Evolutionary conservation across 2,888 invertebrate species (phyloP), one percentile per base, ranked within the genome.

Genomic region (Eupithecia inturbata): DNA sequence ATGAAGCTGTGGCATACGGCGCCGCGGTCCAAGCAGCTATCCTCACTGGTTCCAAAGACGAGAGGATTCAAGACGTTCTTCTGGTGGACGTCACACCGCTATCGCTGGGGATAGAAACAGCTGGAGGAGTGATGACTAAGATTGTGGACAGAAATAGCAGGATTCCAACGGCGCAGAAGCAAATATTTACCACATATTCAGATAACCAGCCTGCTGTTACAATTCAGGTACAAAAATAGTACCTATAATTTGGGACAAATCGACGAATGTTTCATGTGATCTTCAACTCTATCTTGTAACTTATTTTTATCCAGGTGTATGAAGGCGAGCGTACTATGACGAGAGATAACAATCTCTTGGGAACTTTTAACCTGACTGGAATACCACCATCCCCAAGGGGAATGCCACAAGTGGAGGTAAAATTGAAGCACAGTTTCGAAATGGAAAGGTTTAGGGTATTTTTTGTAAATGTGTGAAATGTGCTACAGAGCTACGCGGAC

Each of bases 21-120:
- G 98, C 98, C 4, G 98, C 98, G 28, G 98, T 99, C 0, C 99
- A 99, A 90, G 99, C 98, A 1, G 99, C 98, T 63, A 98, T 98
- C 80, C 94, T 99, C 26, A 96, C 96, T 26, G 98, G 98, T 39
- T 91, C 89, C 26, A 89, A 90, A 80, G 97, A 95, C 82, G 90
- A 92, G 49, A 96, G 95, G 84, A 97, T 98, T 74, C 97, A 97
- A 89, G 98, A 98, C 82, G 96, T 98, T 0, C 91, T 98, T 6
- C 92, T 98, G 19, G 97, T 98, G 1, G 98, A 98, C 83, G 97
- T 98, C 0, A 96, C 97, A 0, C 97, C 96, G 3, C 86, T 97
- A 28, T 97, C 97, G 1, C 92, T 97, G 69, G 97, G 97, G 72
- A 97, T 97, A 72, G 98, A 98, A 89, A 97, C 97, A 1, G 97